Base-by-base conservation (phyloP, 2,797 vertebrate genomes). In the Hippoglossus hippoglossus region DNA sequence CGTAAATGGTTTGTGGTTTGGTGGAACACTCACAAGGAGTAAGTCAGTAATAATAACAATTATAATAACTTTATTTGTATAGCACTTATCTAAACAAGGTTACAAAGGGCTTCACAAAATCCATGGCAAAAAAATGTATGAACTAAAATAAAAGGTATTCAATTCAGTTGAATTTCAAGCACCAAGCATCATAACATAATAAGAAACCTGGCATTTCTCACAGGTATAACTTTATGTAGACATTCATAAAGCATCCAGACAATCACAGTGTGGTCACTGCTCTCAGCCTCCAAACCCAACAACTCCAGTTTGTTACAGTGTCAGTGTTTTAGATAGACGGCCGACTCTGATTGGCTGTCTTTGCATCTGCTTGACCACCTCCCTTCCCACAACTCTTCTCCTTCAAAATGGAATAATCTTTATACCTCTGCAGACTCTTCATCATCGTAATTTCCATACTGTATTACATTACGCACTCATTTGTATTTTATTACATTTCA, bases 401-500 rank as follows among this genome's bases (percentile, higher is more conserved):
- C 15, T 36, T 24, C 41, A 5, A 10, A 19, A 56, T 28, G 12
- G 25, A 52, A 24, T 31, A 22, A 51, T 41, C 12, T 19, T 69
- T 41, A 28, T 47, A n/a, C 18, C 18, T 39, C 50, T n/a, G 10
- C 41, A 50, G 39, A 34, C 46, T 13, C 19, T 50, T 67, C 51
- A 57, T 63, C 52, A 50, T 15, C 24, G 28, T 60, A 44, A 56
- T 47, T 41, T 49, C 39, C 16, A 28, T 68, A 62, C 26, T 39
- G 16, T 16, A 49, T 51, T 62, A 51, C 44, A 44, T 51, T 34
- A 56, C 56, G n/a, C 24, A 34, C 34, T 51, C n/a, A 56, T 36
- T 36, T 52, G 12, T 13, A n/a, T 68, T 68, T 55, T 19, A 55
- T 56, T 51, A 22, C 6, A 63, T 63, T 55, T 55, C 28, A 69